phyloP scores from a whole-genome alignment of 2,113 vertebrate genomes.

The Amblyornis subalaris region DNA sequence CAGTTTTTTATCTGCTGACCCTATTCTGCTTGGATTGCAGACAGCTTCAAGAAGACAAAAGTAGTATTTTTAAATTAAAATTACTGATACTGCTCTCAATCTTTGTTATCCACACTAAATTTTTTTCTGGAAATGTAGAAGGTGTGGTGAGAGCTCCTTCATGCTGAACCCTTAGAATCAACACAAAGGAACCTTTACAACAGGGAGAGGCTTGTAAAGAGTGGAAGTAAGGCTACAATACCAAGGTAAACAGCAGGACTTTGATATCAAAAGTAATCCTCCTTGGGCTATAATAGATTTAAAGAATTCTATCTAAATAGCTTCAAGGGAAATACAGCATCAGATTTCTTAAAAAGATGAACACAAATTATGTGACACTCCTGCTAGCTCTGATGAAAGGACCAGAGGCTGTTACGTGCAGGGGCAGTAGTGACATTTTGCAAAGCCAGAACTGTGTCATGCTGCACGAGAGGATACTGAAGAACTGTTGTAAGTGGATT shows the following conservation, averaged over 20 bases:
- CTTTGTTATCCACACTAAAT: background rate
- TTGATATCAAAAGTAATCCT: background rate
- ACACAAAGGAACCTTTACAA: background rate
- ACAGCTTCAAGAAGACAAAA: slow-evolving; percentile 20
- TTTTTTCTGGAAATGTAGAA: background rate
- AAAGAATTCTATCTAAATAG: background rate
- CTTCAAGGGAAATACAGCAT: background rate
- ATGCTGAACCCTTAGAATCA: background rate
- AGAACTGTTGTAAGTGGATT: background rate
- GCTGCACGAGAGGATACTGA: background rate
- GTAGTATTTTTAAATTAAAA: slow-evolving; percentile 13
- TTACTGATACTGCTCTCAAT: background rate
- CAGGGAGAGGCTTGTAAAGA: background rate
- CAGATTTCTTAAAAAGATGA: background rate
- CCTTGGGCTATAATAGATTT: background rate
- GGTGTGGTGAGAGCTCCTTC: background rate
- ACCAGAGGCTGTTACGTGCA: background rate
- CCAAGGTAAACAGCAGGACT: background rate
- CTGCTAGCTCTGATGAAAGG: background rate
- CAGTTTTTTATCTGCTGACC: background rate
- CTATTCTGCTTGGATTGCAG: background rate
- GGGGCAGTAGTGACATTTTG: background rate
- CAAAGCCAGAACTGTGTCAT: background rate
- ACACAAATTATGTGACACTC: background rate
- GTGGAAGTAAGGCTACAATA: background rate